Evolutionary conservation across 2,113 vertebrate genomes (phyloP), one percentile per base, ranked within the genome.

Genomic region (Anhinga rufa): DNA sequence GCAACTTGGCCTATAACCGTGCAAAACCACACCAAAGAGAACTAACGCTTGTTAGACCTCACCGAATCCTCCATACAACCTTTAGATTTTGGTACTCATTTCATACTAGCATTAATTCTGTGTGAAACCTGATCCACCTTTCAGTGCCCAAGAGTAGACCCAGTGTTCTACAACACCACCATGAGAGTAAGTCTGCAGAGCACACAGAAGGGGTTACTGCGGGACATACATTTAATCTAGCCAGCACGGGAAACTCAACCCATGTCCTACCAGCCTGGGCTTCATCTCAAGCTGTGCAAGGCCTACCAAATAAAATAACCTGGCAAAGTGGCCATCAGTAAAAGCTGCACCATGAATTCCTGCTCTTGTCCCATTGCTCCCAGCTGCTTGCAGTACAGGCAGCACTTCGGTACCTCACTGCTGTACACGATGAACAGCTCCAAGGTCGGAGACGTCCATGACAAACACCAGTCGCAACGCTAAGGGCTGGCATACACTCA

Each of bases 401-500:
- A 60, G 75, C 18, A 34, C 36, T 72, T 54, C 5, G 12, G 46
- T 22, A 51, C 81, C 48, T 90, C 0, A 1, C 44, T 64, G 58
- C 24, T 2, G 0, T 17, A 58, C 6, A 29, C 0, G 0, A n/a
- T 1, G 7, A 74, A 60, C 22, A 61, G 17, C 40, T 85, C 36
- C 31, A 9, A 22, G 61, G 34, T 21, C 10, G 12, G 34, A 51
- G 1, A 52, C 14, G 38, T 68, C 65, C 36, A 9, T 0, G 19
- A 46, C 34, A 79, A 71, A 72, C 36, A 68, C 26, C 13, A 10
- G 24, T 1, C 3, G 1, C 51, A 68, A 7, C 9, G 6, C 24
- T 34, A 55, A 60, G 12, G 34, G 9, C 57, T 46, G 54, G 44
- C 9, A 6, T 1, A 11, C 36, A 71, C 21, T 44, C 57, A 34